Evolutionary conservation across 2,797 vertebrate species (phyloP).

Genomic region (Numenius phaeopus): DNA sequence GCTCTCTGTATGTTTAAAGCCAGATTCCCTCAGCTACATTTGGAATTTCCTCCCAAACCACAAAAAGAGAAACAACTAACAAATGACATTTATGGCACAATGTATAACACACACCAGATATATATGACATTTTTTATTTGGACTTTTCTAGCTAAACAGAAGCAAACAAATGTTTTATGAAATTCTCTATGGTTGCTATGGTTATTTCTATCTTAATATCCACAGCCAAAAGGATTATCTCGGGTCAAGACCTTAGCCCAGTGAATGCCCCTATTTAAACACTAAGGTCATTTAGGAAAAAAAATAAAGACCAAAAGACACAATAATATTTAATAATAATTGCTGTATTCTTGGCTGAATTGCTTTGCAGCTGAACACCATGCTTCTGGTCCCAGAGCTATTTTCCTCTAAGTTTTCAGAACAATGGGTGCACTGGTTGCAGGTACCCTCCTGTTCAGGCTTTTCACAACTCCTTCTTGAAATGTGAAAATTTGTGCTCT

Average conservation of each 20-base stretch:
- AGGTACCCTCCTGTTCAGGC: not conserved
- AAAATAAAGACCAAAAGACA: not conserved
- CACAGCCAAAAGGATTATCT: conserved; percentile 46
- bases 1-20: conserved; percentile 61
- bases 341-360: conserved; percentile 3
- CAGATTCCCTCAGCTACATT: conserved; percentile 70
- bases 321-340: conserved; percentile 31
- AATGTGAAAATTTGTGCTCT: not conserved
- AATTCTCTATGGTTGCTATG: conserved; percentile 65
- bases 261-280: conserved; percentile 33
- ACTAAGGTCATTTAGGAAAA: conserved; percentile 1
- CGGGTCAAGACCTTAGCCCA: conserved; percentile 13
- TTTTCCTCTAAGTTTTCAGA: not conserved
- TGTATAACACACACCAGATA: conserved; percentile 75
- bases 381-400: not conserved
- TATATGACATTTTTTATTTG: conserved; percentile 74
- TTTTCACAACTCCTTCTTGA: not conserved
- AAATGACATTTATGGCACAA: conserved; percentile 75
- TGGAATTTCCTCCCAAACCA: conserved; percentile 76
- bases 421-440: rapidly evolving
- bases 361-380: not conserved
- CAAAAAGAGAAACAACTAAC: conserved; percentile 76
- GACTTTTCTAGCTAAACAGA: conserved; percentile 69
- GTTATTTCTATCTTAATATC: conserved; percentile 35
- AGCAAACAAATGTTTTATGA: conserved; percentile 71